phyloP scores from a whole-genome alignment of 2,113 vertebrate genomes.

The Cyanocitta stelleri region DNA sequence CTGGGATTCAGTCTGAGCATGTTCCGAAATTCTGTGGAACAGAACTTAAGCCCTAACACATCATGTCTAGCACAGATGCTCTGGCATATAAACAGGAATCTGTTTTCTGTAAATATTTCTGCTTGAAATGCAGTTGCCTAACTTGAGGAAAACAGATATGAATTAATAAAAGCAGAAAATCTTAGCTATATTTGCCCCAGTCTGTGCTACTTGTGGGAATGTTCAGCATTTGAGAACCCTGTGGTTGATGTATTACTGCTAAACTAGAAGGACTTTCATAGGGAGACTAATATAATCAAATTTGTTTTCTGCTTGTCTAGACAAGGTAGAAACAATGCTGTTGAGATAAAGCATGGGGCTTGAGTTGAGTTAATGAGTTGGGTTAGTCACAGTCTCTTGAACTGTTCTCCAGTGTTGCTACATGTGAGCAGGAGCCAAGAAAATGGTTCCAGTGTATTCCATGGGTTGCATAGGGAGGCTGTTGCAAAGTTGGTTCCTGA shows the following conservation, averaged over 20 bases:
- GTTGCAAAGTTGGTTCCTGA: not conserved
- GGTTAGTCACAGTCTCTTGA: not conserved
- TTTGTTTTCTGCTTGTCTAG: not conserved
- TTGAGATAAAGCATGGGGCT: not conserved
- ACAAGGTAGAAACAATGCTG: not conserved
- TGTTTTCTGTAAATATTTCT: slow-evolving; percentile 34
- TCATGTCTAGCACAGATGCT: not conserved
- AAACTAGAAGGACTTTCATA: not conserved
- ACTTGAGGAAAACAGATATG: not conserved
- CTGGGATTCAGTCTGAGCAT: not conserved
- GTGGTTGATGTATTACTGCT: not conserved
- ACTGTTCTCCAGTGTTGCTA: not conserved
- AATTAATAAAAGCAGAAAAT: slow-evolving; percentile 7
- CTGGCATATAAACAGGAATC: not conserved
- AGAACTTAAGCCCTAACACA: not conserved
- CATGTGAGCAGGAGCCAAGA: not conserved
- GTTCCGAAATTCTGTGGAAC: not conserved
- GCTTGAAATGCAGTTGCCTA: not conserved
- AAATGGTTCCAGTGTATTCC: not conserved
- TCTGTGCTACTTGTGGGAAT: not conserved
- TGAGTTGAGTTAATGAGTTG: not conserved
- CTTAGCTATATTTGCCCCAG: not conserved
- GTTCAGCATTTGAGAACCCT: not conserved
- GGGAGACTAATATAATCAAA: not conserved
- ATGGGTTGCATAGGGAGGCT: not conserved